Evolutionary conservation across 2,113 vertebrate species (phyloP), one percentile per base, ranked within the genome.

Genomic region (Cryptotis parvus): DNA sequence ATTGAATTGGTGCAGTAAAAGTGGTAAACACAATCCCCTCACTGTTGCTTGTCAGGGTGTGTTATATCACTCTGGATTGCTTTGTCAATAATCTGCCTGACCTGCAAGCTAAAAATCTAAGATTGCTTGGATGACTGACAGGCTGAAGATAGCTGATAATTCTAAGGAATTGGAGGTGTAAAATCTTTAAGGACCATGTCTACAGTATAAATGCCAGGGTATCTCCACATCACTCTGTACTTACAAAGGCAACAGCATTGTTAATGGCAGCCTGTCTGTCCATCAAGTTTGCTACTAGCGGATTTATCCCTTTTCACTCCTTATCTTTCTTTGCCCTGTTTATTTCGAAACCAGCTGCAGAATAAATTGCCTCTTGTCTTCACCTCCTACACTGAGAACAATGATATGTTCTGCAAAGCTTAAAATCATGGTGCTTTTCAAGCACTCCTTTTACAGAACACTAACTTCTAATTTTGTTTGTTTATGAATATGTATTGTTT

Each of bases 111-210:
- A 98, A 98, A 97, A 98, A 99, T 99, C 98, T 98, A 98, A 98
- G 98, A 98, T 98, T 98, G 98, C 98, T 98, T 81, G 97, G 79
- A 97, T 99, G 99, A 99, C 97, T 99, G 99, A 99, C 99, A 99
- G 98, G 96, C 97, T 98, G 98, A 98, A 99, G 98, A 99, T 99
- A 98, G 98, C 98, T 98, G 99, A 99, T 99, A 99, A 99, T 99
- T 99, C 98, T 98, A 99, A 99, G 99, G 98, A 99, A 99, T 98
- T 99, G 99, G 98, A 99, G 98, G 99, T 99, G 98, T 98, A 98
- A 99, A 99, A 99, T 99, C 99, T 99, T 99, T 99, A 99, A 99
- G 99, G 98, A 98, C 98, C 98, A 98, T 98, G 98, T 98, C 98
- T 99, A 98, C 98, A 98, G 98, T 97, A 98, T 98, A 99, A 99